phyloP scores from a whole-genome alignment of 2,888 invertebrate genomes.

The Adelognathus sp. region DNA sequence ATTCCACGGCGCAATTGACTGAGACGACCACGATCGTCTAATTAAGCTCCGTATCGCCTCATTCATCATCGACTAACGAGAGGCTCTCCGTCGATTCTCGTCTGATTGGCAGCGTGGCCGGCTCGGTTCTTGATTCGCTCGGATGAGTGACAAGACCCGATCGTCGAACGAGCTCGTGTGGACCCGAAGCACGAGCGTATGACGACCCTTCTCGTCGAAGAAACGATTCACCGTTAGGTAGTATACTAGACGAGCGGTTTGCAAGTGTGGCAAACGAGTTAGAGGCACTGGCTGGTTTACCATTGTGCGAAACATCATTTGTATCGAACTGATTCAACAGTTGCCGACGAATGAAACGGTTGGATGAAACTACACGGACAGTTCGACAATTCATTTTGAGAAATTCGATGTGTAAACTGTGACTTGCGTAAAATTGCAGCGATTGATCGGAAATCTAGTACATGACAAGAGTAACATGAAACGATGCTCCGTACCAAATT shows the following conservation, averaged over 20 bases:
- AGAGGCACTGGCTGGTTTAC: neutral
- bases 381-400: too few species aligned
- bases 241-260: neutral
- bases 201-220: constrained; percentile 12
- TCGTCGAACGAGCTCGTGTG: constrained; percentile 8
- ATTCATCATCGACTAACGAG: constrained; percentile 55
- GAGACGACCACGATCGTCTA: constrained; percentile 12
- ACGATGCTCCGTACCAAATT: too few species aligned
- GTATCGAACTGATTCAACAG: neutral
- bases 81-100: constrained; percentile 18
- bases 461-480: too few species aligned
- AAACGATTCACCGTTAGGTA: constrained; percentile 47
- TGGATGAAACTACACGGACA: too few species aligned
- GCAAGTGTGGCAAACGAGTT: constrained; percentile 7
- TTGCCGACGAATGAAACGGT: too few species aligned
- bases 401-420: too few species aligned
- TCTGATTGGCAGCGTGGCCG: constrained; percentile 40
- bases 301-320: neutral
- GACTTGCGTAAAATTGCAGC: too few species aligned
- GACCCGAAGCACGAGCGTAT: constrained; percentile 13
- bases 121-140: constrained; percentile 1
- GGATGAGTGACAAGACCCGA: constrained; percentile 48
- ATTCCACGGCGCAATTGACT: constrained; percentile 32
- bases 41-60: constrained; percentile 51
- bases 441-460: too few species aligned